A percentile compares a stretch with the other conserved stretches of the same genome.
Conservation (phyloP, 2,888 invertebrate species). For the Ischnura elegans region DNA sequence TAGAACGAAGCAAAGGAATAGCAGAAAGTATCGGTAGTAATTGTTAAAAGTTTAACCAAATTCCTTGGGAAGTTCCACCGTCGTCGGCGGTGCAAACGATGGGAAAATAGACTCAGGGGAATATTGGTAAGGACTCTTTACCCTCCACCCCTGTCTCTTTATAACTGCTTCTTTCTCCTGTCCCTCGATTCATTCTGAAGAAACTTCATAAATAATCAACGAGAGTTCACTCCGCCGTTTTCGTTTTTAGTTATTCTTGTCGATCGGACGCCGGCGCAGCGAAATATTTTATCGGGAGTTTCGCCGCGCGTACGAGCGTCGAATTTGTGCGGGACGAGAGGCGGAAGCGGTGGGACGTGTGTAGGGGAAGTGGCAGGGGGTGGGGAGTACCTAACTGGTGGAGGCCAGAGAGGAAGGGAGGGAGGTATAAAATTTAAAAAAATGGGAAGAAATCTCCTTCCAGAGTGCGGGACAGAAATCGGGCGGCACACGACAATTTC, state of each 20-base stretch:
- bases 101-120: no score
- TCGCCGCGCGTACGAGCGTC: background rate
- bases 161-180: no score
- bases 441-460: conserved; percentile 30
- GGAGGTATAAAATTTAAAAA: no score
- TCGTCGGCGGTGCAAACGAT: background rate
- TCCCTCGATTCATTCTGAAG: background rate
- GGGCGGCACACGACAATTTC: conserved; percentile 64
- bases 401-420: no score
- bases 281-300: background rate
- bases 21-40: background rate
- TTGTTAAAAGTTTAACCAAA: background rate
- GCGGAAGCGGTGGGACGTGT: background rate
- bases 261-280: background rate
- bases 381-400: background rate
- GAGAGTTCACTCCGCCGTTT: background rate
- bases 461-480: conserved; percentile 9
- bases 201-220: conserved; percentile 24
- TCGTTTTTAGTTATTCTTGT: background rate
- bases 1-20: no score
- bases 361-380: background rate
- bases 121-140: background rate
- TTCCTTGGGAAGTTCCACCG: background rate
- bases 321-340: background rate
- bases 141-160: background rate